Conservation (phyloP, 2,797 vertebrate genomes). For the Nyctibius grandis region DNA sequence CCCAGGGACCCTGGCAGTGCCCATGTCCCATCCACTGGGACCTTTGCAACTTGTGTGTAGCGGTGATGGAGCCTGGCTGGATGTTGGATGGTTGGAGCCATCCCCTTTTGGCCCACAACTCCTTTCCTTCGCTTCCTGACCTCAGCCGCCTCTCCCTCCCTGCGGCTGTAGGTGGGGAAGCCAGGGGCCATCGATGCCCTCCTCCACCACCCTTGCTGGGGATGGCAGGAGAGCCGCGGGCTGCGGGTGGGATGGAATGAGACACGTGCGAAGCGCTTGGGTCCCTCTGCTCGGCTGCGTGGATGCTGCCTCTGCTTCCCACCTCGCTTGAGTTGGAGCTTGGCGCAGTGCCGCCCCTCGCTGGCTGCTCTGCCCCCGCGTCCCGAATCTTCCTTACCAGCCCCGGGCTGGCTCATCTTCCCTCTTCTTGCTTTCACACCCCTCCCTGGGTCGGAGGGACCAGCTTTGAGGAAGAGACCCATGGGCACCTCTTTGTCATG, state of each 20-base stretch:
- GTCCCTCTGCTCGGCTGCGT: neutral
- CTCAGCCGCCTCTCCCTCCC: neutral
- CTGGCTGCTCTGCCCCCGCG: slow-evolving; percentile 21
- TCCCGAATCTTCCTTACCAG: neutral
- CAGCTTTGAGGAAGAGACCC: rapidly evolving
- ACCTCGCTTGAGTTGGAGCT: neutral
- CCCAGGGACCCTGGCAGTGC: neutral
- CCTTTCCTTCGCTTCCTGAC: neutral
- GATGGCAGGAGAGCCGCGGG: neutral
- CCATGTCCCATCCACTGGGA: neutral
- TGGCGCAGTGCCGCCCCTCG: rapidly evolving
- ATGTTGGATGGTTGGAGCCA: rapidly evolving
- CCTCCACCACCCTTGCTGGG: neutral
- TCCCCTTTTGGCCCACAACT: neutral
- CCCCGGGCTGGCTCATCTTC: neutral
- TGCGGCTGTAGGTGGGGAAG: neutral
- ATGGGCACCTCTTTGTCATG: neutral
- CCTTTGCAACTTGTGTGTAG: neutral
- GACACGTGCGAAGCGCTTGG: neutral
- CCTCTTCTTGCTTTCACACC: neutral
- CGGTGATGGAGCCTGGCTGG: neutral
- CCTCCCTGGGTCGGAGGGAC: neutral
- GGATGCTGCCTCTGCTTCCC: neutral
- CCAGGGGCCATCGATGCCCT: neutral
- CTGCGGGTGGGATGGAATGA: neutral